Evolutionary conservation across 2,797 vertebrate species (phyloP).

Genomic region (Pagetopsis macropterus): DNA sequence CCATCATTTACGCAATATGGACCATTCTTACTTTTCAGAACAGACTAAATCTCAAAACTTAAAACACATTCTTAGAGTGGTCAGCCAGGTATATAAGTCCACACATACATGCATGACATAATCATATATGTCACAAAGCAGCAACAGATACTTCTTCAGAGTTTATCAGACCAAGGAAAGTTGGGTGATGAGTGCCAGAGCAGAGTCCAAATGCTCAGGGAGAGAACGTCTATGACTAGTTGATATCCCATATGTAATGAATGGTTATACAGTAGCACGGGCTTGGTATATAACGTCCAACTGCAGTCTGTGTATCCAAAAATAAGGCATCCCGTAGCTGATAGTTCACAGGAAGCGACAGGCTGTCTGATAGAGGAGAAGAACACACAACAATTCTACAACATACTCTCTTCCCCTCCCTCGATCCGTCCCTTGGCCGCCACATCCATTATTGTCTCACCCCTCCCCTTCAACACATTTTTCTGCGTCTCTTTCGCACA

Average conservation of each 20-base stretch:
- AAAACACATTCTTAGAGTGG: not conserved
- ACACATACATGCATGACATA: not conserved
- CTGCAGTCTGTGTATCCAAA: conserved; percentile 18
- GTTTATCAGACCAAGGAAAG: not conserved
- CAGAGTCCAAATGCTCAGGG: not conserved
- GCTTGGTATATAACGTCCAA: not conserved
- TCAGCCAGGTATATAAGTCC: not conserved
- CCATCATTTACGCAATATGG: not conserved
- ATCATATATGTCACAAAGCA: not conserved
- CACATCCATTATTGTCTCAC: conserved; percentile 34
- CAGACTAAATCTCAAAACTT: not conserved
- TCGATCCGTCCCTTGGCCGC: conserved; percentile 41
- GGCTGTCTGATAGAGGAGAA: conserved; percentile 26
- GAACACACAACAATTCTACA: conserved; percentile 22
- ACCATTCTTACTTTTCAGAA: not conserved
- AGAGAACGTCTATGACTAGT: conserved; percentile 5
- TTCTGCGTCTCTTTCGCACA: conserved; percentile 27
- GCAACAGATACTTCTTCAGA: not conserved
- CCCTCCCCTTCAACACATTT: conserved; percentile 36
- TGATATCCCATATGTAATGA: conserved; percentile 8
- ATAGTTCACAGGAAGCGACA: conserved; percentile 42
- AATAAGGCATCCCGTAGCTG: conserved; percentile 48
- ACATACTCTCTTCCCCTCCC: conserved; percentile 9
- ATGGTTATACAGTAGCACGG: not conserved
- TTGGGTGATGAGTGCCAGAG: too few species aligned